phyloP scores from a whole-genome alignment of 2,797 vertebrate species.

The Paguma larvata region DNA sequence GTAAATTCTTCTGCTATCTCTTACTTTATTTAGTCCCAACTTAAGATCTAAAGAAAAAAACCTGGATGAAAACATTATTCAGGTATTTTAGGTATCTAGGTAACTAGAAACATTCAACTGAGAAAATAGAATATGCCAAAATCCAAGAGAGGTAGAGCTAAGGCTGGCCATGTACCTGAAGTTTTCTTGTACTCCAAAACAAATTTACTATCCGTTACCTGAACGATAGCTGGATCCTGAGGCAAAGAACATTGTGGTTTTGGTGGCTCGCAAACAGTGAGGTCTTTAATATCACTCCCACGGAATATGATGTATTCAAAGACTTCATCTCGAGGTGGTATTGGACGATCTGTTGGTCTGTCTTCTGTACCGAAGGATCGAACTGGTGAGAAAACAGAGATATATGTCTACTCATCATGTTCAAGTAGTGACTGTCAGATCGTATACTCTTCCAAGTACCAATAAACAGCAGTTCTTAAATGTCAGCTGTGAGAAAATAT shows the following conservation, averaged over 20 bases:
- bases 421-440: neutral
- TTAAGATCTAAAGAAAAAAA: conserved; percentile 52
- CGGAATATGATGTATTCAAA: conserved; percentile 99
- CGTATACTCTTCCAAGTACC: conserved; percentile 8
- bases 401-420: neutral
- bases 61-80: conserved; percentile 6
- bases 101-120: neutral
- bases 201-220: conserved; percentile 88
- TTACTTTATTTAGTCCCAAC: neutral
- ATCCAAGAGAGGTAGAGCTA: neutral
- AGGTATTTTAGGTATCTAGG: conserved; percentile 49
- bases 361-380: conserved; percentile 99
- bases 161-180: neutral
- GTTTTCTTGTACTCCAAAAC: neutral
- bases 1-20: conserved; percentile 36
- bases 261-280: conserved; percentile 99
- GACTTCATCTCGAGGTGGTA: conserved; percentile 97
- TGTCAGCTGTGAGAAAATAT: conserved; percentile 12
- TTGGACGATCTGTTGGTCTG: conserved; percentile 97
- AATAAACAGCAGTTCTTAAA: conserved; percentile 43
- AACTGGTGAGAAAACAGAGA: conserved; percentile 88
- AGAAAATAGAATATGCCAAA: neutral
- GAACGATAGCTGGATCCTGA: conserved; percentile 99
- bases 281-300: conserved; percentile 98
- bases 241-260: conserved; percentile 96